These are phyloP conservation scores for Cassiopea andromeda DNA, from an alignment of 30 jellyfish, hydroid and myxozoan genomes.

Conservation along the genomic window DNA sequence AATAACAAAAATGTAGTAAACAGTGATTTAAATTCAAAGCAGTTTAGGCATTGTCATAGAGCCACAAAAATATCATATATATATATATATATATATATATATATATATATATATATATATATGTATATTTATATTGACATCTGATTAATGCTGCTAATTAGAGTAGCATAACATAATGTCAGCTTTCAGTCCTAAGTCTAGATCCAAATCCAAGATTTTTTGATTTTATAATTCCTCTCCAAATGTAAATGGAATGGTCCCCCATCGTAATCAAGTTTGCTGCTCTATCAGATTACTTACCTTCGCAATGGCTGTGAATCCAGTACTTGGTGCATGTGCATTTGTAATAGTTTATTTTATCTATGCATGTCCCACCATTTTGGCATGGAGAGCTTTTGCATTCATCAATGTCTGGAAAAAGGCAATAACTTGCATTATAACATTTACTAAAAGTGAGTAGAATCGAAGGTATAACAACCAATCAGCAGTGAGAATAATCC, in stretches of 20 bases:
- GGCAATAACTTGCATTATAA: neutral
- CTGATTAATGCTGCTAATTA: too few species aligned
- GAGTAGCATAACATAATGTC: too few species aligned
- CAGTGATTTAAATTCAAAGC: neutral
- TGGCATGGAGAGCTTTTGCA: neutral
- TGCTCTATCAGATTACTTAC: neutral
- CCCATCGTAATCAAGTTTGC: neutral
- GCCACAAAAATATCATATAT: neutral
- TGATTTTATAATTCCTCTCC: too few species aligned
- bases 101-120: too few species aligned
- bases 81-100: too few species aligned
- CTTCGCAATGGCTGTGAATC: neutral
- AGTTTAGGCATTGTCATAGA: neutral
- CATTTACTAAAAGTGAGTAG: neutral
- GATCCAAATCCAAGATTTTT: too few species aligned
- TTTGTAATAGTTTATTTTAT: neutral
- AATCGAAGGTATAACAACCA: neutral
- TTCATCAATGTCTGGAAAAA: conserved; percentile 16
- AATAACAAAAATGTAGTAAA: neutral
- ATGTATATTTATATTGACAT: too few species aligned
- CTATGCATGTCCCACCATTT: neutral
- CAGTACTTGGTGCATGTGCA: conserved; percentile 18
- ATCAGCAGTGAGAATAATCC: neutral
- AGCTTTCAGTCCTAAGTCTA: neutral
- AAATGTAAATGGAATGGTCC: neutral